phyloP scores from a whole-genome alignment of 1,140 invertebrate genomes.

The Pogonomyrmex californicus region DNA sequence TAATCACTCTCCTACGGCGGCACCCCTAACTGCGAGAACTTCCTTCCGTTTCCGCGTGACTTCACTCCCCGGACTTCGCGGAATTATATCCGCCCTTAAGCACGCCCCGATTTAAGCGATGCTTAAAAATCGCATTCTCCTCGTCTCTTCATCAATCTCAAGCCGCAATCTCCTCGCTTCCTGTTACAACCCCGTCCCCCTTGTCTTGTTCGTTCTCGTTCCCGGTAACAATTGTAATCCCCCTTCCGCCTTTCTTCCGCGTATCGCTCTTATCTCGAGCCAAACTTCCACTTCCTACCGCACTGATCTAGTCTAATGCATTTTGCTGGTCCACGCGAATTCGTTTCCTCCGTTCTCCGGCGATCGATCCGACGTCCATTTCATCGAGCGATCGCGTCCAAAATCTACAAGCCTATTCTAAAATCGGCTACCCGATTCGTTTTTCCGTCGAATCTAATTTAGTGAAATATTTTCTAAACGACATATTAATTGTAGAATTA shows the following conservation, averaged over 20 bases:
- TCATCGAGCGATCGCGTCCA: slow-evolving; percentile 16
- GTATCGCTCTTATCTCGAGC: slow-evolving; percentile 16
- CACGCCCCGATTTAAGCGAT: slow-evolving; percentile 56
- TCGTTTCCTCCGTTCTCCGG: slow-evolving; percentile 14
- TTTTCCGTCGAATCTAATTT: neutral
- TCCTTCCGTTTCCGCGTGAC: slow-evolving; percentile 56
- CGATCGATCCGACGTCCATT: slow-evolving; percentile 13
- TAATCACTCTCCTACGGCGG: slow-evolving; percentile 51
- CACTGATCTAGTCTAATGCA: slow-evolving; percentile 53
- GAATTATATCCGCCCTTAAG: slow-evolving; percentile 48
- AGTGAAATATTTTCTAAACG: neutral
- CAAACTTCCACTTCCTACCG: slow-evolving; percentile 54
- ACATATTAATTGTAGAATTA: neutral
- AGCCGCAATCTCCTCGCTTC: slow-evolving; percentile 50
- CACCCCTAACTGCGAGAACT: slow-evolving; percentile 43
- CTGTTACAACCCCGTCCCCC: slow-evolving; percentile 51
- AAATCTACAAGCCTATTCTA: neutral
- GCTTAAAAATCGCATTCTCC: slow-evolving; percentile 62
- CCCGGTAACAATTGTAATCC: slow-evolving; percentile 52
- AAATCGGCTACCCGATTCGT: neutral
- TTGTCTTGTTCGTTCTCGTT: slow-evolving; percentile 47
- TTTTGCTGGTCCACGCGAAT: slow-evolving; percentile 47
- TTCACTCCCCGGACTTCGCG: slow-evolving; percentile 22
- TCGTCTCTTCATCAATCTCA: slow-evolving; percentile 60
- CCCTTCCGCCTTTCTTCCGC: slow-evolving; percentile 28